Evolutionary conservation across 1,140 invertebrate species (phyloP).

Genomic region (Scaptomyza montana): DNA sequence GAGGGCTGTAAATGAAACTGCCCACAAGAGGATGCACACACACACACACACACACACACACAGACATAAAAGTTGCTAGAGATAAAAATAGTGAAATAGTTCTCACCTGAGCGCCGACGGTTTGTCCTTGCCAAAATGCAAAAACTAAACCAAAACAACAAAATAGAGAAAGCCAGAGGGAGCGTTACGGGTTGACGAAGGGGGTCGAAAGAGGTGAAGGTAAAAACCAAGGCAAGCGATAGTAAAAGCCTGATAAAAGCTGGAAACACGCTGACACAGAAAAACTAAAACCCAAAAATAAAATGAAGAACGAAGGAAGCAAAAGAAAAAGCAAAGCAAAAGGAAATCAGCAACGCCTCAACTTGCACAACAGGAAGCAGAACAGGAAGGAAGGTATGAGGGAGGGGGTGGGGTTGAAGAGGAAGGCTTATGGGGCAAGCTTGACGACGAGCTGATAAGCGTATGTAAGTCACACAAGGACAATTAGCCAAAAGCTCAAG

Average conservation of each 20-base stretch:
- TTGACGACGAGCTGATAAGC: constrained; percentile 50
- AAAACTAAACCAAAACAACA: constrained; percentile 14
- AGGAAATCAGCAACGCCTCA: constrained; percentile 4
- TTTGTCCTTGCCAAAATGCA: constrained; percentile 69
- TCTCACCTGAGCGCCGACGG: constrained; percentile 27
- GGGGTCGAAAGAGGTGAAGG: background rate
- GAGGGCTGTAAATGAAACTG: constrained; percentile 49
- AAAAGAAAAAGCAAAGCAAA: constrained; percentile 21
- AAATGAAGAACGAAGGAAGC: constrained; percentile 7
- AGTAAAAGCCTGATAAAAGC: constrained; percentile 56
- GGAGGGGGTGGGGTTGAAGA: background rate
- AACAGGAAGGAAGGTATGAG: background rate
- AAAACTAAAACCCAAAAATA: no score
- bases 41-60: background rate
- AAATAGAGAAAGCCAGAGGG: background rate
- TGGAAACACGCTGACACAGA: no score
- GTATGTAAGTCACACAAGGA: constrained; percentile 78
- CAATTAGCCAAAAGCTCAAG: constrained; percentile 70
- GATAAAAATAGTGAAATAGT: constrained; percentile 45
- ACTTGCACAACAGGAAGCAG: constrained; percentile 40
- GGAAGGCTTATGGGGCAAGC: background rate
- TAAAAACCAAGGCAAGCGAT: constrained; percentile 59
- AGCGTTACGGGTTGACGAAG: background rate
- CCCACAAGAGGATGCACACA: constrained; percentile 50
- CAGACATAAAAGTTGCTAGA: constrained; percentile 15